Conservation (phyloP, 2,888 invertebrate genomes). For the Heterodera filipjevi region DNA sequence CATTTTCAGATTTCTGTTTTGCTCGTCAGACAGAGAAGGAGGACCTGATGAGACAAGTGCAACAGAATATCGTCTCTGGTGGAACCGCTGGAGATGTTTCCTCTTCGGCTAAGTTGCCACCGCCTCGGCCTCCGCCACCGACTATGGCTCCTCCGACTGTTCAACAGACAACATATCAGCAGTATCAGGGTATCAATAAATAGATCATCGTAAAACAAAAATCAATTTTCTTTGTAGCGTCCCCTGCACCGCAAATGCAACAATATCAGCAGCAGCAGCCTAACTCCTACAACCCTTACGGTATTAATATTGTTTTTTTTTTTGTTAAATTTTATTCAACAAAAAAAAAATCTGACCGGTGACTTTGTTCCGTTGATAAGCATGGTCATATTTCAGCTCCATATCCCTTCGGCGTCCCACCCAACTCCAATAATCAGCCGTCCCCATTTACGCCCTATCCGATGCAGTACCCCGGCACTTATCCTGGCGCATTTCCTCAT, state of each 20-base stretch:
- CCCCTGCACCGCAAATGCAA: conserved; percentile 21
- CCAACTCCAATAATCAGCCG: conserved; percentile 30
- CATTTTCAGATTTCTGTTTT: conserved; percentile 86
- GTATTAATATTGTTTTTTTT: no score
- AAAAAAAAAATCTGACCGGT: no score
- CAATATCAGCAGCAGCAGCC: conserved; percentile 26
- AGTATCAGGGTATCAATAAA: conserved; percentile 17
- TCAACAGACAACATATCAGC: conserved; percentile 27
- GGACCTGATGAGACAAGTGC: conserved; percentile 90
- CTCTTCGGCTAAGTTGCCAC: conserved; percentile 14
- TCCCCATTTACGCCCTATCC: conserved; percentile 36
- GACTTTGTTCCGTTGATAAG: no score
- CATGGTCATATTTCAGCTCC: no score
- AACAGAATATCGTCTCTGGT: conserved; percentile 67
- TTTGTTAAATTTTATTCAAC: no score
- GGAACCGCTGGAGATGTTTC: background rate
- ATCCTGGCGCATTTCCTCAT: conserved; percentile 43
- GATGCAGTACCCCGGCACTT: conserved; percentile 37
- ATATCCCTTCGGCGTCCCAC: conserved; percentile 27
- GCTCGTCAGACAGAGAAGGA: conserved; percentile 99
- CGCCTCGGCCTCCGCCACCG: conserved; percentile 36
- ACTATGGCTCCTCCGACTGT: background rate
- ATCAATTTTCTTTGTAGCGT: background rate
- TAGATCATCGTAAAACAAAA: background rate
- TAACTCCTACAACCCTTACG: conserved; percentile 33